Evolutionary conservation across 2,888 invertebrate genomes (phyloP).

Genomic region (Oxycera nigricornis): DNA sequence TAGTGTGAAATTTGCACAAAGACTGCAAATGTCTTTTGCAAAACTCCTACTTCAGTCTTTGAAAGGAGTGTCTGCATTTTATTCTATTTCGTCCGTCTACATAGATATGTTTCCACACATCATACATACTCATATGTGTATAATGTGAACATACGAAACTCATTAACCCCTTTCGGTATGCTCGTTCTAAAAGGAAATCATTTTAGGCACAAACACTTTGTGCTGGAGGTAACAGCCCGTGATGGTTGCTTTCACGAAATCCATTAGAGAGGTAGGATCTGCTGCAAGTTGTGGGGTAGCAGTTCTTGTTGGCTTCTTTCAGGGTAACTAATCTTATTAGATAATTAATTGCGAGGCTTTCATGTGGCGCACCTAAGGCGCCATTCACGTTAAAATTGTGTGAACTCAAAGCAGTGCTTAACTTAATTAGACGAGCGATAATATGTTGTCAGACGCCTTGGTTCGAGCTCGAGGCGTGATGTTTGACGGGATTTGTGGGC

Average conservation of each 20-base stretch:
- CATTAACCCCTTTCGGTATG: conserved; percentile 13
- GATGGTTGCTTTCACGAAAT: conserved; percentile 5
- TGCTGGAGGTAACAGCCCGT: conserved; percentile 14
- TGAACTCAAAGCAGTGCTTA: conserved; percentile 3
- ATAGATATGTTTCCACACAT: no score
- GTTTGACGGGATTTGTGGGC: not conserved
- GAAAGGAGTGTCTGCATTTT: no score
- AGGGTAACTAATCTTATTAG: not conserved
- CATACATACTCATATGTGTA: no score
- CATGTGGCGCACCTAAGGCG: conserved; percentile 22
- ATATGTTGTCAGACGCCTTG: conserved; percentile 23
- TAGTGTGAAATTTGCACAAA: no score
- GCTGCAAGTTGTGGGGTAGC: not conserved
- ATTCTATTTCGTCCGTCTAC: no score
- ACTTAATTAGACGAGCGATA: conserved; percentile 23
- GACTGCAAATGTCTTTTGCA: no score
- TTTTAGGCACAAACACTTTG: not conserved
- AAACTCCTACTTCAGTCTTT: no score
- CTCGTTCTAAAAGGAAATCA: not conserved
- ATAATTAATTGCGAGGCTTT: conserved; percentile 25
- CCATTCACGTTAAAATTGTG: not conserved
- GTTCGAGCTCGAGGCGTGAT: not conserved
- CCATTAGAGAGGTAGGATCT: not conserved
- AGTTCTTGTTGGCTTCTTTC: not conserved
- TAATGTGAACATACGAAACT: conserved; percentile 31